A percentile compares a stretch with the other conserved stretches of the same genome.
Conservation (phyloP, 2,113 vertebrate genomes). For the Picathartes gymnocephalus region DNA sequence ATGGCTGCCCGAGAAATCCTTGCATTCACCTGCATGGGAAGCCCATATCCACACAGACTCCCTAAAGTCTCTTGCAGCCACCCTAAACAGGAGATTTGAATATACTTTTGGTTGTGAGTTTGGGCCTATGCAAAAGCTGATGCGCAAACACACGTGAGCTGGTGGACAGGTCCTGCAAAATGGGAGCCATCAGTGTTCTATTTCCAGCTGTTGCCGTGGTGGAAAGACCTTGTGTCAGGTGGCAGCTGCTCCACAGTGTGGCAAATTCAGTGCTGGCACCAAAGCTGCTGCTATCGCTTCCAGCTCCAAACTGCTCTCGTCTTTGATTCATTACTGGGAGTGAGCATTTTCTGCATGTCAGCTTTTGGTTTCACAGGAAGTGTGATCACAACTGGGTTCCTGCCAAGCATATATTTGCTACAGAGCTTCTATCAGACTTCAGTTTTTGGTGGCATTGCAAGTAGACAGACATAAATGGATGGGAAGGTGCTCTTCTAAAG, state of each 20-base stretch:
- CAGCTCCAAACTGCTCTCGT: slow-evolving; percentile 18
- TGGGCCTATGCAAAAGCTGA: not conserved
- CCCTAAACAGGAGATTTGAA: not conserved
- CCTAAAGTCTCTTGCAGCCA: not conserved
- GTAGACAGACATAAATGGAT: not conserved
- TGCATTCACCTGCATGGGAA: not conserved
- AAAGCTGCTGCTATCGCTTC: not conserved
- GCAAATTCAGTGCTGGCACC: slow-evolving; percentile 3
- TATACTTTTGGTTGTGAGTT: not conserved
- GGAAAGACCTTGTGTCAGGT: not conserved
- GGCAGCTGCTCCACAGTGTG: not conserved
- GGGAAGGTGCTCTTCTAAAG: not conserved
- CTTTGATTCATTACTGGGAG: not conserved
- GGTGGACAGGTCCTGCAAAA: not conserved
- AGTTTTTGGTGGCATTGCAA: not conserved
- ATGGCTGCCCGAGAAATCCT: not conserved
- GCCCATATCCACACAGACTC: not conserved
- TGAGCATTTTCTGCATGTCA: slow-evolving; percentile 26
- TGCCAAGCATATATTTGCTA: not conserved
- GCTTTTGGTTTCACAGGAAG: slow-evolving; percentile 17
- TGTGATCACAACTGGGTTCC: slow-evolving; percentile 32
- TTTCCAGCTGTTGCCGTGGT: not conserved
- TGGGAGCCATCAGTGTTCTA: not conserved
- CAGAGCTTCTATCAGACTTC: not conserved
- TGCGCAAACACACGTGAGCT: not conserved